Evolutionary conservation across 2,113 vertebrate species (phyloP).

Genomic region (Actenoides lindsayi): DNA sequence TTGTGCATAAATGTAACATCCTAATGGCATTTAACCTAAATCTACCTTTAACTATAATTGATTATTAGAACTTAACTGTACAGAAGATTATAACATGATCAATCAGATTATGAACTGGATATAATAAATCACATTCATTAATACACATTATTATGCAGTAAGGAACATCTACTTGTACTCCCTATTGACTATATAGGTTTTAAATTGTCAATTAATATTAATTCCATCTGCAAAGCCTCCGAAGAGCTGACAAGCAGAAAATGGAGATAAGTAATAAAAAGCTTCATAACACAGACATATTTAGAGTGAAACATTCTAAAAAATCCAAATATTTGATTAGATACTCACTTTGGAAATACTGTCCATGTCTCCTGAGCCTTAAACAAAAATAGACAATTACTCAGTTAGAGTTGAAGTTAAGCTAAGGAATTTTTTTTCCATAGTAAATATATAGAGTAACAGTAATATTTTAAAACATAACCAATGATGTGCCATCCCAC

Average conservation of each 20-base stretch:
- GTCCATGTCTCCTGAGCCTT: conserved; percentile 98
- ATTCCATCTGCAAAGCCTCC: background rate
- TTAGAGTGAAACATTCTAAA: background rate
- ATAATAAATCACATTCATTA: background rate
- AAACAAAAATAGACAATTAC: conserved; percentile 47
- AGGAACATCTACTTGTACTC: background rate
- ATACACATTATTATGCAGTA: background rate
- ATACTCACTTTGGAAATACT: conserved; percentile 95
- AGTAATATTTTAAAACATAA: background rate
- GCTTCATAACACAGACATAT: background rate
- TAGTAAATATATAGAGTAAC: background rate
- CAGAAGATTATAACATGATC: background rate
- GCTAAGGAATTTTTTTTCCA: background rate
- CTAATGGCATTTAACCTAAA: background rate
- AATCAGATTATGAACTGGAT: background rate
- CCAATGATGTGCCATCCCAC: background rate
- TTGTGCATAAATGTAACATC: background rate
- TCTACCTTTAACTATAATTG: background rate
- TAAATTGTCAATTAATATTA: background rate
- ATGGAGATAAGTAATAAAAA: background rate
- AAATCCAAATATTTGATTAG: background rate
- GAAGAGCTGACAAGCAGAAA: background rate
- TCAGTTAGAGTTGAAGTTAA: conserved; percentile 25
- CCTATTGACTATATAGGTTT: background rate
- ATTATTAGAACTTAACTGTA: background rate